Evolutionary conservation across 2,888 invertebrate species (phyloP).

Genomic region (Ophion ventricosus): DNA sequence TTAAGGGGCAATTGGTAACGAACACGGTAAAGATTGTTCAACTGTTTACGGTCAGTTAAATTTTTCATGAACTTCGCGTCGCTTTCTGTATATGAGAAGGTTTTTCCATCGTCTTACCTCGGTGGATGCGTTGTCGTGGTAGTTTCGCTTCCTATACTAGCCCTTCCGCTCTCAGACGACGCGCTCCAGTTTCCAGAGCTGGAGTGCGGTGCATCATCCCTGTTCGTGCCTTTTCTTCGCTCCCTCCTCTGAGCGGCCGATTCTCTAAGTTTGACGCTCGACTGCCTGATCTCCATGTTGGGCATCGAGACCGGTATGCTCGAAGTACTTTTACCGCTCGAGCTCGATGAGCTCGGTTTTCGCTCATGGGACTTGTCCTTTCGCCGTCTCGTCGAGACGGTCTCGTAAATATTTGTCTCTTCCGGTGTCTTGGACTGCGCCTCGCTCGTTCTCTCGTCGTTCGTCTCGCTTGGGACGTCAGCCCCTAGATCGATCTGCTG

Average conservation of each 20-base stretch:
- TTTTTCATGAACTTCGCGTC: slow-evolving; percentile 20
- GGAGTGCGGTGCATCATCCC: slow-evolving; percentile 93
- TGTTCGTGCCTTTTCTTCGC: slow-evolving; percentile 86
- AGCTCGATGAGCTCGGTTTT: slow-evolving; percentile 91
- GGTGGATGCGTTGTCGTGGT: slow-evolving; percentile 85
- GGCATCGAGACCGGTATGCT: slow-evolving; percentile 78
- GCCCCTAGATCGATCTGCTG: slow-evolving; percentile 74
- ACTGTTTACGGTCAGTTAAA: too few relatives aligned
- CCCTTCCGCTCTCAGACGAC: slow-evolving; percentile 94
- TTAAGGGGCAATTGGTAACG: too few relatives aligned
- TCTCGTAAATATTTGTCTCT: slow-evolving; percentile 88
- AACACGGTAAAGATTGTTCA: not conserved
- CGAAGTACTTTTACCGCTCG: slow-evolving; percentile 79
- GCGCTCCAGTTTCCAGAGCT: slow-evolving; percentile 98
- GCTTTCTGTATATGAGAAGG: not conserved
- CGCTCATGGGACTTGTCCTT: slow-evolving; percentile 90
- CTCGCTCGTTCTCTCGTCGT: slow-evolving; percentile 64
- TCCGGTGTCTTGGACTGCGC: slow-evolving; percentile 74
- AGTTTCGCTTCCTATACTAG: slow-evolving; percentile 93
- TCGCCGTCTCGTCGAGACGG: slow-evolving; percentile 87
- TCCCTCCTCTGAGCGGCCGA: slow-evolving; percentile 89
- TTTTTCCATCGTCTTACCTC: slow-evolving; percentile 72
- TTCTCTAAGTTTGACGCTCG: slow-evolving; percentile 90
- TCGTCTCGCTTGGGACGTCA: slow-evolving; percentile 67
- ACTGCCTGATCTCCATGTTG: slow-evolving; percentile 73